Percentiles rank a stretch among this genome's conserved stretches.
These are phyloP conservation scores for Rhynchonycteris naso DNA, from an alignment of 2,797 vertebrate species.

Conservation along the genomic window DNA sequence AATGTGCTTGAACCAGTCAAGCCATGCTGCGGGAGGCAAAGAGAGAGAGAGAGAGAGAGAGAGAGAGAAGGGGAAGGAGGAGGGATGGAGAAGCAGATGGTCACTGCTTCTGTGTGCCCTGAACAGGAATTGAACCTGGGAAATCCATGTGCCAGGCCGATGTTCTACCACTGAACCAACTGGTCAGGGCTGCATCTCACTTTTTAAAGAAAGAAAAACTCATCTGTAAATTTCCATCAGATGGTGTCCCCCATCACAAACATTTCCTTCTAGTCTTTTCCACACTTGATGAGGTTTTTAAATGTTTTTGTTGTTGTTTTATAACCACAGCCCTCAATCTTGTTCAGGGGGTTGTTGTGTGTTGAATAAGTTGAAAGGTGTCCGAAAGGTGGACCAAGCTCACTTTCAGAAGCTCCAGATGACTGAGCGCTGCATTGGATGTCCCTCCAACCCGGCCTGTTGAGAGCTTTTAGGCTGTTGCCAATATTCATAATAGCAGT, in stretches of 20 bases:
- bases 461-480: not conserved
- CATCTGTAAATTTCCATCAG: not conserved
- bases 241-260: no score
- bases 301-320: not conserved
- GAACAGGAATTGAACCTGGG: no score
- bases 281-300: not conserved
- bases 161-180: no score
- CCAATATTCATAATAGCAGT: not conserved
- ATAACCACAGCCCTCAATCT: not conserved
- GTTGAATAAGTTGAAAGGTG: not conserved
- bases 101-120: no score
- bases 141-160: no score
- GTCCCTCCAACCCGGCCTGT: not conserved
- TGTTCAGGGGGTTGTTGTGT: not conserved
- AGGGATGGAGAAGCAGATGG: no score
- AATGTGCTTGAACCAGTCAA: no score
- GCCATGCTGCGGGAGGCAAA: no score
- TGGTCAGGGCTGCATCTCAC: not conserved
- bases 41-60: no score
- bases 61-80: no score
- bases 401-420: not conserved
- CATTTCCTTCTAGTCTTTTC: not conserved
- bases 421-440: rapidly evolving
- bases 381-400: not conserved
- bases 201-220: not conserved